A percentile compares a stretch with the other conserved stretches of the same genome.
phyloP scores from a whole-genome alignment of 2,113 vertebrate species.

The Anoura caudifer region DNA sequence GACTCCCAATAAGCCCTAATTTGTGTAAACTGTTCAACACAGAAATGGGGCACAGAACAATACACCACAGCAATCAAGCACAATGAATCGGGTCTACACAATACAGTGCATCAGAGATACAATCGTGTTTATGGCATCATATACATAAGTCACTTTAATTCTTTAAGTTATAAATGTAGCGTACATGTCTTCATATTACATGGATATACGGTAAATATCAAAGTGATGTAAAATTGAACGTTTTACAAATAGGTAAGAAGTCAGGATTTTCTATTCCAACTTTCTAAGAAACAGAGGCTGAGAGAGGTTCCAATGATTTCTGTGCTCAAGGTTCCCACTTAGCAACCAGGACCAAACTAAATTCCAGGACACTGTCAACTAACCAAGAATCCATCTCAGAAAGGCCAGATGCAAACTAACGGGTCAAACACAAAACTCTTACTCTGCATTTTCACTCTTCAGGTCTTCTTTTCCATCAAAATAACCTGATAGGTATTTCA shows the following conservation, averaged over 20 bases:
- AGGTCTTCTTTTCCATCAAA: neutral
- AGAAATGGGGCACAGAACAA: neutral
- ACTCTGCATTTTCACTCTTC: neutral
- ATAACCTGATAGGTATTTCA: neutral
- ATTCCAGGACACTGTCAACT: neutral
- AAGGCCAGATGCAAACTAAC: neutral
- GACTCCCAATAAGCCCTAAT: neutral
- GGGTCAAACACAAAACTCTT: neutral
- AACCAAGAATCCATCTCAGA: too few relatives aligned
- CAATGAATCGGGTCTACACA: neutral
- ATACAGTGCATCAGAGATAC: neutral
- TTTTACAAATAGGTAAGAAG: neutral
- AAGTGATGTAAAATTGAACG: neutral
- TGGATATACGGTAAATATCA: neutral
- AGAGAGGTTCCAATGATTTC: neutral
- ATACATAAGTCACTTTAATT: neutral
- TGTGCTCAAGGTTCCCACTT: neutral
- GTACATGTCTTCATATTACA: neutral
- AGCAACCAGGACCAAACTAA: neutral
- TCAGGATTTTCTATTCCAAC: neutral
- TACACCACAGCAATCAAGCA: neutral
- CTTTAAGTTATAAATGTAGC: neutral
- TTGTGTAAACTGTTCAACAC: neutral
- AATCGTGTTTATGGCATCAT: neutral
- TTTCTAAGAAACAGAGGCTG: neutral